These are phyloP conservation scores for Intellagama lesueurii DNA, from an alignment of 2,797 vertebrate genomes.

Conservation along the genomic window DNA sequence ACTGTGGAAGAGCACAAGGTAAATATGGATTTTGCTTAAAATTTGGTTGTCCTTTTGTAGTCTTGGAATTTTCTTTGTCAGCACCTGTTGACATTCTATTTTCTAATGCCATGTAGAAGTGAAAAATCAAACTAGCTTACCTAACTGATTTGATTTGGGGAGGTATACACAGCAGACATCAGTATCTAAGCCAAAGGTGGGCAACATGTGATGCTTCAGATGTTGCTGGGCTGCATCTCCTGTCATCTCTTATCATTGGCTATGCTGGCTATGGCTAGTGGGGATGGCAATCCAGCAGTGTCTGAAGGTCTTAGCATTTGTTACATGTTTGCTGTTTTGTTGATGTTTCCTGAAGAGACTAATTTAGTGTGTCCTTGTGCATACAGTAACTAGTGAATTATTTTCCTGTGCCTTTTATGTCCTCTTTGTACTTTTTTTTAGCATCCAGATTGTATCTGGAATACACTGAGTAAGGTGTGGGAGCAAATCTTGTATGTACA, in stretches of 20 bases:
- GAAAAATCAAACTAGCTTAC: constrained; percentile 1
- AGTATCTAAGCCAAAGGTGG: neutral
- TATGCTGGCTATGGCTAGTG: no score
- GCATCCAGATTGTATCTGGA: no score
- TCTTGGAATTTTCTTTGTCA: neutral
- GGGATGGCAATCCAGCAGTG: no score
- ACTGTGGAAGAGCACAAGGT: constrained; percentile 80
- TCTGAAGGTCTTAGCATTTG: neutral
- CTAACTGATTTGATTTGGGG: neutral
- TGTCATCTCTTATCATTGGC: no score
- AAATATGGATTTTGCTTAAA: constrained; percentile 35
- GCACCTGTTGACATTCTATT: neutral
- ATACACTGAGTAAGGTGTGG: neutral
- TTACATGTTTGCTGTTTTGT: neutral
- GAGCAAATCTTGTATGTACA: neutral
- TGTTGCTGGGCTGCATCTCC: no score
- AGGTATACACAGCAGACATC: neutral
- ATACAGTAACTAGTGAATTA: neutral
- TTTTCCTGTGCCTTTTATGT: neutral
- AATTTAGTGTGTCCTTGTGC: neutral
- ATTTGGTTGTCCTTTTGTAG: neutral
- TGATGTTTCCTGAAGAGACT: neutral
- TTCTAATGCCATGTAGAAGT: neutral
- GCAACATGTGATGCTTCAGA: neutral
- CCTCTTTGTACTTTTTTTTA: neutral